phyloP scores from a whole-genome alignment of 2,888 invertebrate species.

The Hofmannophila pseudospretella region DNA sequence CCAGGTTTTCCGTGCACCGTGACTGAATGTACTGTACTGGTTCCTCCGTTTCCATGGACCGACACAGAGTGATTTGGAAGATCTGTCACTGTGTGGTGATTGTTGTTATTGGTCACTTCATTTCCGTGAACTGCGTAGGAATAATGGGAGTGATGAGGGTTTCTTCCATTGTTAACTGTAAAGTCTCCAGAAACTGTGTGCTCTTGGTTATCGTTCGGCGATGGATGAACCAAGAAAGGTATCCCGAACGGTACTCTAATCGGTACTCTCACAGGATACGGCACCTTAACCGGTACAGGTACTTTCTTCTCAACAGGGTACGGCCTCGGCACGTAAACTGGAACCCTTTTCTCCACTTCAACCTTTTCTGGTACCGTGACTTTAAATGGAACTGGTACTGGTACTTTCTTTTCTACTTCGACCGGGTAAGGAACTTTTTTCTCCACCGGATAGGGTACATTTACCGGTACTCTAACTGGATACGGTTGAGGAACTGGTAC shows the following conservation, averaged over 20 bases:
- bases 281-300: slow-evolving; percentile 38
- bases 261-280: slow-evolving; percentile 33
- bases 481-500: slow-evolving; percentile 57
- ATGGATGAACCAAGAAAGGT: slow-evolving; percentile 10
- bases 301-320: slow-evolving; percentile 59
- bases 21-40: slow-evolving; percentile 29
- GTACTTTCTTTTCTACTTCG: slow-evolving; percentile 56
- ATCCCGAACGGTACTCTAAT: slow-evolving; percentile 17
- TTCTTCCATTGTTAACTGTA: neutral
- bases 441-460: slow-evolving; percentile 35
- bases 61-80: slow-evolving; percentile 11
- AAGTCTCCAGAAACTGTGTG: neutral
- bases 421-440: slow-evolving; percentile 14
- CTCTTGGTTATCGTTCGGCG: slow-evolving; percentile 3
- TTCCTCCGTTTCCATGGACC: slow-evolving; percentile 15
- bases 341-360: slow-evolving; percentile 59
- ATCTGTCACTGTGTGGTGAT: neutral
- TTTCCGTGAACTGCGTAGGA: slow-evolving; percentile 4
- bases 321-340: slow-evolving; percentile 45
- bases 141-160: slow-evolving; percentile 3
- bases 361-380: slow-evolving; percentile 33
- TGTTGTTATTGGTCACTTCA: slow-evolving; percentile 2
- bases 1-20: slow-evolving; percentile 50
- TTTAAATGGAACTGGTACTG: slow-evolving; percentile 50
- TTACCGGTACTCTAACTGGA: slow-evolving; percentile 60